A percentile compares a stretch with the other conserved stretches of the same genome.
These are phyloP conservation scores for Gambusia affinis DNA, from an alignment of 2,113 vertebrate genomes.

Conservation along the genomic window DNA sequence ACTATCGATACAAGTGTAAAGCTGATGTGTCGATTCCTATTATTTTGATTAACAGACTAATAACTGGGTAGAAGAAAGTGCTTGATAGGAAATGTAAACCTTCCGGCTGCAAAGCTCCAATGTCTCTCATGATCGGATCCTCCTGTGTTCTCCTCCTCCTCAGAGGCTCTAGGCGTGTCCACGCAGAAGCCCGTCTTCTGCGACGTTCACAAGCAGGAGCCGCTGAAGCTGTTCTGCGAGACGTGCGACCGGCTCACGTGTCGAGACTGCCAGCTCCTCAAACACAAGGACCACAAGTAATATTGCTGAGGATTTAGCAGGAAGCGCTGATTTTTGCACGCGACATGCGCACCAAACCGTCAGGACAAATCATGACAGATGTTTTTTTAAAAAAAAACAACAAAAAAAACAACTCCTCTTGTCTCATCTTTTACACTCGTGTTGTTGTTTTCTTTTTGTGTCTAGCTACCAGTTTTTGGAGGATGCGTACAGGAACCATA, in stretches of 20 bases:
- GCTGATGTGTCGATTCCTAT: too few relatives aligned
- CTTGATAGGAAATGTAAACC: background rate
- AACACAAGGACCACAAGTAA: constrained; percentile 99
- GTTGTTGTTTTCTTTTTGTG: constrained; percentile 15
- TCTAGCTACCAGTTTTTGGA: constrained; percentile 97
- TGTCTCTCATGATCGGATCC: background rate
- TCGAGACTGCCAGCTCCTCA: constrained; percentile 93
- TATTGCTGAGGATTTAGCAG: background rate
- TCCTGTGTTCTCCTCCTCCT: constrained; percentile 6
- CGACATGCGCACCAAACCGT: too few relatives aligned
- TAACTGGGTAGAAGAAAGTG: too few relatives aligned
- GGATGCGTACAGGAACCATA: constrained; percentile 97
- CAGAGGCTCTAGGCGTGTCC: constrained; percentile 89
- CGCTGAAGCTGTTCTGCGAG: constrained; percentile 96
- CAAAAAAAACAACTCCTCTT: too few relatives aligned
- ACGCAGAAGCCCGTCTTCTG: constrained; percentile 95
- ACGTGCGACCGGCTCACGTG: constrained; percentile 97
- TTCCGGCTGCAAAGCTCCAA: background rate
- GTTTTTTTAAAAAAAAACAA: too few relatives aligned
- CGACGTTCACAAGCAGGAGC: constrained; percentile 95
- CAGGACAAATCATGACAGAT: too few relatives aligned
- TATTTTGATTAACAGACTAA: too few relatives aligned
- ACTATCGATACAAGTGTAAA: too few relatives aligned
- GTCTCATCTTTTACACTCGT: background rate
- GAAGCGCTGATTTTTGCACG: background rate